These are phyloP conservation scores for Vanacampus margaritifer DNA, from an alignment of 2,113 vertebrate species.

Conservation along the genomic window DNA sequence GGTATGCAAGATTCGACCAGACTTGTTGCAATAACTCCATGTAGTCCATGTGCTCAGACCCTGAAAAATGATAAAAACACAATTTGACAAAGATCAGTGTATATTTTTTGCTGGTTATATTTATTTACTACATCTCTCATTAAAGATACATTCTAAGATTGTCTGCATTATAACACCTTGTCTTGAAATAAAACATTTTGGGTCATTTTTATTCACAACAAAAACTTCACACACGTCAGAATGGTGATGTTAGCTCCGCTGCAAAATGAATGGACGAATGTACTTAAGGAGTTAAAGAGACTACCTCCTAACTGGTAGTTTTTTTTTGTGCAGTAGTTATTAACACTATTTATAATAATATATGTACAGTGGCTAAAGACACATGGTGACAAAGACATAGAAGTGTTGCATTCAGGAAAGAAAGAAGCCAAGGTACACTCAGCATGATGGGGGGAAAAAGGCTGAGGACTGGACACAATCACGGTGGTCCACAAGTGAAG, in stretches of 20 bases:
- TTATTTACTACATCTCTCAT: background rate
- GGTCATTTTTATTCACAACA: background rate
- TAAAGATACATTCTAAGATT: background rate
- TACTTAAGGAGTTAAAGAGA: too few species aligned
- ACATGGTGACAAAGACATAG: slow-evolving; percentile 56
- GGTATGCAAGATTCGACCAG: too few species aligned
- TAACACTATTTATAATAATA: too few species aligned
- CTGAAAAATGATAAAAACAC: background rate
- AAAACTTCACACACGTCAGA: background rate
- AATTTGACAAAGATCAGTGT: background rate
- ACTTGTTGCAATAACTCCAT: too few species aligned
- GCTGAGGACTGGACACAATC: slow-evolving; percentile 83
- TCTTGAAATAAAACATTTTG: background rate
- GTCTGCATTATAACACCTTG: background rate
- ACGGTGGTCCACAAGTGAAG: slow-evolving; percentile 87
- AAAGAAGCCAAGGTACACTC: slow-evolving; percentile 83
- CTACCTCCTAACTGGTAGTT: too few species aligned
- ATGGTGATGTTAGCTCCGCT: background rate
- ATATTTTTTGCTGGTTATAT: background rate
- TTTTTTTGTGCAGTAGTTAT: too few species aligned
- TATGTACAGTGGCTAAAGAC: background rate
- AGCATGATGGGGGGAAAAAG: slow-evolving; percentile 90
- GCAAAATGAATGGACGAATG: too few species aligned
- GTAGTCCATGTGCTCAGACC: too few species aligned
- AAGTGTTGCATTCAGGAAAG: slow-evolving; percentile 81